Evolutionary conservation across 2,797 vertebrate genomes (phyloP).

Genomic region (Enteromius treurensis): DNA sequence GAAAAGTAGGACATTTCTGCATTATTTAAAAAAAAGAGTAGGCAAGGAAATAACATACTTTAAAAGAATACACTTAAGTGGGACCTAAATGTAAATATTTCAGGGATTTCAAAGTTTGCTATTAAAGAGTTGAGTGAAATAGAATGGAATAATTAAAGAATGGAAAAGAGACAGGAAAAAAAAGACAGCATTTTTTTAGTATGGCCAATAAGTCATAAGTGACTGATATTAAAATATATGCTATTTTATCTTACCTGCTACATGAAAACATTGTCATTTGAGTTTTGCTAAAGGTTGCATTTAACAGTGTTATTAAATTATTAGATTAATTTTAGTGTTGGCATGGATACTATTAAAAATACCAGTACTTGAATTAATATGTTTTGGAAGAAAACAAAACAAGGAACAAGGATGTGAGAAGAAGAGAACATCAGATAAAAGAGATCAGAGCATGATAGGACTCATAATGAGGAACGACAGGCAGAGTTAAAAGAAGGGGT

Average conservation of each 20-base stretch:
- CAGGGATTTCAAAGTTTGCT: background rate
- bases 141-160: background rate
- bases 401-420: background rate
- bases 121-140: background rate
- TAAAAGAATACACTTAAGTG: background rate
- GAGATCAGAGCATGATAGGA: background rate
- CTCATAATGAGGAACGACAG: background rate
- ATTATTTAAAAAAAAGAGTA: background rate
- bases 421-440: slow-evolving; percentile 2
- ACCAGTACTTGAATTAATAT: background rate
- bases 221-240: background rate
- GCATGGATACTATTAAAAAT: background rate
- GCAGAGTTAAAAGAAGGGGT: background rate
- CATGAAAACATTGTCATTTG: background rate
- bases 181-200: background rate
- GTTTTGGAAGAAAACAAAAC: background rate
- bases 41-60: background rate
- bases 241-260: background rate
- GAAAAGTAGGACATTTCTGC: background rate
- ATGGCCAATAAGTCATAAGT: background rate
- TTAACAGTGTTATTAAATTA: background rate
- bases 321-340: background rate
- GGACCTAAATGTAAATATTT: background rate
- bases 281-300: background rate
- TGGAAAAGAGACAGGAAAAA: background rate